Percentiles rank a stretch among this genome's conserved stretches.
These are phyloP conservation scores for Oreochromis niloticus DNA, from an alignment of 2,113 vertebrate species.

Conservation along the genomic window DNA sequence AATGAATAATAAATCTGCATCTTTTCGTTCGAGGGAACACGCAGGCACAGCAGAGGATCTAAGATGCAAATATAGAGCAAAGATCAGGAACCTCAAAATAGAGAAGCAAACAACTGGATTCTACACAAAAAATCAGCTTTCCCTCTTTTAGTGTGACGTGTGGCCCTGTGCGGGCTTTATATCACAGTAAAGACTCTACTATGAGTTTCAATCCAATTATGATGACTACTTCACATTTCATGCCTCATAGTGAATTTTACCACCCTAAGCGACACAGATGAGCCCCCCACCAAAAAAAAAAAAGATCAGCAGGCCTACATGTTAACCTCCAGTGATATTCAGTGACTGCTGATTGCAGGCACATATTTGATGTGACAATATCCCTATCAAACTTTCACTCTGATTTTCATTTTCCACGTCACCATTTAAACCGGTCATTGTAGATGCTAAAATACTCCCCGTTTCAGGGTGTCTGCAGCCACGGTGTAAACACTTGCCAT, in stretches of 20 bases:
- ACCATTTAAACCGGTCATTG: conserved; percentile 17
- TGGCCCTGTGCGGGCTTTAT: background rate
- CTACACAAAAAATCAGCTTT: background rate
- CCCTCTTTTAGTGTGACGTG: background rate
- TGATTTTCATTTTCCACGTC: conserved; percentile 46
- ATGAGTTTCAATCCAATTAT: conserved; percentile 52
- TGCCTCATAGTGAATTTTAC: conserved; percentile 48
- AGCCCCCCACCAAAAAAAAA: background rate
- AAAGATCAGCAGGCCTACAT: conserved; percentile 47
- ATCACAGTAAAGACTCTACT: conserved; percentile 17
- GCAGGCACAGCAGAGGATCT: background rate
- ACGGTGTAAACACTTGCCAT: background rate
- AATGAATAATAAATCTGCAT: background rate
- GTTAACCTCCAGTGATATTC: conserved; percentile 35
- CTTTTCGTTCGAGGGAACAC: background rate
- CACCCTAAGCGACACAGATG: conserved; percentile 22
- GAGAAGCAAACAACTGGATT: background rate
- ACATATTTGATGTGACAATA: conserved; percentile 44
- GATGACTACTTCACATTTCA: conserved; percentile 52
- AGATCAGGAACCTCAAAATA: conserved; percentile 6
- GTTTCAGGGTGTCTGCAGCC: conserved; percentile 4
- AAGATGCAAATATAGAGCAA: background rate
- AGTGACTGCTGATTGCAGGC: conserved; percentile 23
- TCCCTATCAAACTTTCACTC: conserved; percentile 45
- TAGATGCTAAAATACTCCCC: conserved; percentile 8